Base-by-base conservation (phyloP, 2,113 vertebrate genomes). In the Tretioscincus oriximinensis region DNA sequence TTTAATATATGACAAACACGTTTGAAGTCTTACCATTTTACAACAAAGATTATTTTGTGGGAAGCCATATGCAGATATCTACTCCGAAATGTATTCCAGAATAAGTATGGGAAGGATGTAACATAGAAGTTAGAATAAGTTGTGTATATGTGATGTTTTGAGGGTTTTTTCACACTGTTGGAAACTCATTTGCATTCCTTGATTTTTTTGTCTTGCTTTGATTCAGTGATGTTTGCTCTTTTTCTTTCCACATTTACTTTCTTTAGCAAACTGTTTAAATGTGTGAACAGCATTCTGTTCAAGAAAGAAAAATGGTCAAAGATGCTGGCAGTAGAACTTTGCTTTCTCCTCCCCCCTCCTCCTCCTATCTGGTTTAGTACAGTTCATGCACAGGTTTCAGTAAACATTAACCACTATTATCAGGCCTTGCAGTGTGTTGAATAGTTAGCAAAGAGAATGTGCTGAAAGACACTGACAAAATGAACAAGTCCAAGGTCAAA, bases 381-480 rank as follows among this genome's bases (percentile, higher is more conserved):
- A 95, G 96, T 96, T 96, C 95, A 96, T 88, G 73, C 76, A 1
- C 93, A 94, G 96, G 95, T 95, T 95, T 95, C 95, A 95, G 94
- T 96, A 96, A 96, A 96, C 95, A 96, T 96, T 96, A 96, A 96
- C 96, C 64, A 94, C 92, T 95, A 95, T 96, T 96, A 96, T 96
- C 96, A 95, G 95, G 89, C 73, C 88, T 93, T 8, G 2, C 90
- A 93, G 93, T 91, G 80, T 91, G 89, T 91, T 93, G 93, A 94
- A 91, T 93, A 92, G 95, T 94, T 95, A 94, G 94, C 92, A 94
- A 89, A 95, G 94, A 94, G 92, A 92, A 85, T 93, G 90, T 84
- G 83, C 94, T 86, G 90, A 90, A 92, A 90, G 92, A 93, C 87
- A 90, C 89, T 89, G 92, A 93, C 88, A 94, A 94, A 95, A 93